phyloP scores from a whole-genome alignment of 2,113 vertebrate genomes.

The Meleagris gallopavo region DNA sequence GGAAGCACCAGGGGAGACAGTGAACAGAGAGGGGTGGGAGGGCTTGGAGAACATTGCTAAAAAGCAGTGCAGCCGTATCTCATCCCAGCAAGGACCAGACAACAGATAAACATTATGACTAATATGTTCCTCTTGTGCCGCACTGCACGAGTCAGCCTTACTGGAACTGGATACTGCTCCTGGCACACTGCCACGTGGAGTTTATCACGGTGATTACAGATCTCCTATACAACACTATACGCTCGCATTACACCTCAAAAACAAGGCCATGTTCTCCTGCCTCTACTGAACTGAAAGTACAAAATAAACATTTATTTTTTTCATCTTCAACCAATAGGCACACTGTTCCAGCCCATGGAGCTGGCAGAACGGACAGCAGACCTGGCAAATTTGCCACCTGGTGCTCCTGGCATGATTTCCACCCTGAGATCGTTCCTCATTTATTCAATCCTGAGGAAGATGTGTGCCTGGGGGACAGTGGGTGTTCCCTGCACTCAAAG shows the following conservation, averaged over 20 bases:
- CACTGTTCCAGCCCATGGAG: not conserved
- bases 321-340: conserved; percentile 5
- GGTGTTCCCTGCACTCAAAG: not conserved
- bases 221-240: not conserved
- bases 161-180: conserved; percentile 57
- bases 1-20: not conserved
- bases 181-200: not conserved
- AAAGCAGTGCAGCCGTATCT: conserved; percentile 12
- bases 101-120: conserved; percentile 66
- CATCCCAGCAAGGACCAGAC: not conserved
- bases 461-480: not conserved
- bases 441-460: not conserved
- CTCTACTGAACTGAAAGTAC: conserved; percentile 37
- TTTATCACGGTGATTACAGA: conserved; percentile 43
- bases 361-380: conserved; percentile 7
- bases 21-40: not conserved
- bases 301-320: conserved; percentile 35
- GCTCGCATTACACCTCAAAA: not conserved
- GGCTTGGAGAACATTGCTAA: not conserved
- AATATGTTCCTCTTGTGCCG: conserved; percentile 43
- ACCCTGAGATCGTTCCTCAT: not conserved
- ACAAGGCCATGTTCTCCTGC: not conserved
- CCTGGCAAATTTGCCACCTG: conserved; percentile 49
- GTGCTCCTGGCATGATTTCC: conserved; percentile 31
- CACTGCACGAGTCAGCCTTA: conserved; percentile 52